phyloP scores from a whole-genome alignment of 2,888 invertebrate genomes.

The Spodoptera picta region DNA sequence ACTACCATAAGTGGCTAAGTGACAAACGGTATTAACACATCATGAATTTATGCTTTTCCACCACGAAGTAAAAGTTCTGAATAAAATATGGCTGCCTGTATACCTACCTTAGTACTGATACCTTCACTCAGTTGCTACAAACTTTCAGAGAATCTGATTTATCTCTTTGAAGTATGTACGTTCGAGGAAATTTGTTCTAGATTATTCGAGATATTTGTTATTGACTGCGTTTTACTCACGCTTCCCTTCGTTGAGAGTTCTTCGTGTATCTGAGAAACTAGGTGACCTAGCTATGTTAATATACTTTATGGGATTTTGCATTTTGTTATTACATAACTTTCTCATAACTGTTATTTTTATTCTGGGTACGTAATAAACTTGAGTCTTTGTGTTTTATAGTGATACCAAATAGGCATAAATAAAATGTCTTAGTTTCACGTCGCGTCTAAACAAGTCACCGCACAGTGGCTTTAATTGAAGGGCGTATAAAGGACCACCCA shows the following conservation, averaged over 20 bases:
- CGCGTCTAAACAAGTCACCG: too few relatives aligned
- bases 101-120: slow-evolving; percentile 1
- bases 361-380: too few relatives aligned
- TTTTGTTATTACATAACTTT: slow-evolving; percentile 6
- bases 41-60: slow-evolving; percentile 29
- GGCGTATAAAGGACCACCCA: slow-evolving; percentile 19
- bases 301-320: slow-evolving; percentile 5
- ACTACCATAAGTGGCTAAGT: slow-evolving; percentile 22
- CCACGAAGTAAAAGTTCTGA: slow-evolving; percentile 42
- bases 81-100: slow-evolving; percentile 32
- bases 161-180: slow-evolving; percentile 37
- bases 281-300: slow-evolving; percentile 5
- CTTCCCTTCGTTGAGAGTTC: background rate
- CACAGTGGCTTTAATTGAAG: slow-evolving; percentile 27
- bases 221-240: slow-evolving; percentile 15
- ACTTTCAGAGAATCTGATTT: slow-evolving; percentile 43
- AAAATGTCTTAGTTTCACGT: too few relatives aligned
- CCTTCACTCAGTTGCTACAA: slow-evolving; percentile 16
- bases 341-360: too few relatives aligned
- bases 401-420: too few relatives aligned
- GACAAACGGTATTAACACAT: slow-evolving; percentile 43
- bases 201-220: slow-evolving; percentile 38
- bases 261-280: slow-evolving; percentile 17
- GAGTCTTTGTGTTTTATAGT: too few relatives aligned
- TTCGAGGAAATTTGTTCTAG: slow-evolving; percentile 33